Conservation (phyloP, 2,888 invertebrate species). For the Octodonta nipae region DNA sequence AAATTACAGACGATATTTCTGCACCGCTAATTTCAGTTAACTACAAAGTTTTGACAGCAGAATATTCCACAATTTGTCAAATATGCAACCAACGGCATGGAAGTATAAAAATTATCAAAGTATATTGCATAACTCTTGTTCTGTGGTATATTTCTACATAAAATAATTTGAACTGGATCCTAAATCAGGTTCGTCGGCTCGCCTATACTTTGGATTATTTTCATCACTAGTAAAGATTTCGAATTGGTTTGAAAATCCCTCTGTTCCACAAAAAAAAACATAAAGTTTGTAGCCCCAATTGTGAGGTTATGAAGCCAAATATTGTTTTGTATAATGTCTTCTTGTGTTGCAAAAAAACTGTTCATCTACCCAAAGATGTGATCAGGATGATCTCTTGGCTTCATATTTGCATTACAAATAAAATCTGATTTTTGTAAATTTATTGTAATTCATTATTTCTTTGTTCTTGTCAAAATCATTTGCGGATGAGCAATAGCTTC, state of each 20-base stretch:
- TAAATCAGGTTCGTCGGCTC: conserved; percentile 21
- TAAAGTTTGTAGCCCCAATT: conserved; percentile 27
- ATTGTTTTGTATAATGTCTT: conserved; percentile 18
- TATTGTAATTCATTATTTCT: conserved; percentile 3
- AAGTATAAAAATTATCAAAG: conserved; percentile 25
- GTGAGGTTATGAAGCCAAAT: conserved; percentile 27
- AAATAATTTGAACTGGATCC: too few species aligned
- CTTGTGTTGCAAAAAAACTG: conserved; percentile 1
- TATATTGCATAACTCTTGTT: conserved; percentile 23
- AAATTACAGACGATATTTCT: conserved; percentile 10
- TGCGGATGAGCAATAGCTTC: not conserved
- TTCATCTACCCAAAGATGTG: conserved; percentile 3
- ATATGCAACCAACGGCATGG: conserved; percentile 13
- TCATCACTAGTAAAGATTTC: conserved; percentile 23
- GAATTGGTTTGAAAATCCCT: conserved; percentile 24
- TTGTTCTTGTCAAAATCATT: not conserved
- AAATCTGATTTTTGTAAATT: conserved; percentile 3
- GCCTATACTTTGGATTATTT: conserved; percentile 12
- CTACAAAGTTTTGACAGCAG: conserved; percentile 3
- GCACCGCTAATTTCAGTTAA: conserved; percentile 3
- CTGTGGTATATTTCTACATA: conserved; percentile 19
- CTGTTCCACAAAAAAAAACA: conserved; percentile 19
- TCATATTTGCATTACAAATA: conserved; percentile 2
- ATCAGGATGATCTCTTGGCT: conserved; percentile 3
- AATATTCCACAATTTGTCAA: conserved; percentile 3